Conservation (phyloP, 2,113 vertebrate species). For the Python bivittatus region DNA sequence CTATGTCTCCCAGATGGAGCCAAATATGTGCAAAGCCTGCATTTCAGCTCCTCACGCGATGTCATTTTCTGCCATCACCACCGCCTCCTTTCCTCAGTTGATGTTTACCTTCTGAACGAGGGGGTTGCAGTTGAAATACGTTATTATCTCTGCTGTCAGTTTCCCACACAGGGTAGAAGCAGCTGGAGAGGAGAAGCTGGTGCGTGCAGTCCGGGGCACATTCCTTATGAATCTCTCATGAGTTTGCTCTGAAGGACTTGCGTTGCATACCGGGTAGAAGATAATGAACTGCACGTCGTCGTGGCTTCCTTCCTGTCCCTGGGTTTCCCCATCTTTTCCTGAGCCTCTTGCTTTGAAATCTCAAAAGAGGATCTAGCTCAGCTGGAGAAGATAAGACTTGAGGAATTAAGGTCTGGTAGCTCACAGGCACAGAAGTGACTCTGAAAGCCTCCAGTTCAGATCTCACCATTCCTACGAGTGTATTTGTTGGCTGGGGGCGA, state of each 20-base stretch:
- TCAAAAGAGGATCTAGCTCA: rapidly evolving
- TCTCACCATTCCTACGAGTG: background rate
- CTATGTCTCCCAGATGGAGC: background rate
- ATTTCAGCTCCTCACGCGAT: background rate
- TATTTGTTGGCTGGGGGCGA: background rate
- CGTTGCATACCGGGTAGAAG: constrained; percentile 36
- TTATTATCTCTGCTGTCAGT: background rate
- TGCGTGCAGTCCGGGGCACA: constrained; percentile 36
- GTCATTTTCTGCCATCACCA: background rate
- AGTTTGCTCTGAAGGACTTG: constrained; percentile 46
- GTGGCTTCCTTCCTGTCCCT: constrained; percentile 35
- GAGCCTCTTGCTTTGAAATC: background rate
- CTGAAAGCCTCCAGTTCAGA: background rate
- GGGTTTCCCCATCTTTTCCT: background rate
- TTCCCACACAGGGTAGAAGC: constrained; percentile 1
- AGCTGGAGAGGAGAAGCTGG: background rate
- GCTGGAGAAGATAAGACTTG: background rate
- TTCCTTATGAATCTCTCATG: constrained; percentile 58
- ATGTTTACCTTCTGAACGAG: constrained; percentile 6
- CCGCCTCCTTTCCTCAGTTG: background rate
- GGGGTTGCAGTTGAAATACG: background rate
- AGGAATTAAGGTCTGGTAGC: background rate
- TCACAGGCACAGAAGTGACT: background rate
- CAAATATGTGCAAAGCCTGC: background rate
- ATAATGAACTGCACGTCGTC: constrained; percentile 48